phyloP scores from a whole-genome alignment of 2,797 vertebrate species.

The Notamacropus eugenii region DNA sequence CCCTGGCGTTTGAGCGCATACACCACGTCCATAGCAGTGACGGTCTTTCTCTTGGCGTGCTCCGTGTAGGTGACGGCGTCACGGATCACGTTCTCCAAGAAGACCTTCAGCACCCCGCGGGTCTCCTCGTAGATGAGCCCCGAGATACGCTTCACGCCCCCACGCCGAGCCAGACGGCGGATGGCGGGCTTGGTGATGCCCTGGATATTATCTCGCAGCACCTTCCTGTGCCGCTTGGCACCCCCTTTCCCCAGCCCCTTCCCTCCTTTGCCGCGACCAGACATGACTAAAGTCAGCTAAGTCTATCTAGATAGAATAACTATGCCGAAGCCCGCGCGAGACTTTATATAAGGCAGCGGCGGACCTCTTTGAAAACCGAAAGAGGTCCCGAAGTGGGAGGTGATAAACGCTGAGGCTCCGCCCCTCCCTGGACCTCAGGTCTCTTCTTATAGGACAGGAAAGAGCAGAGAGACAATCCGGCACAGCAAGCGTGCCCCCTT shows the following conservation, averaged over 20 bases:
- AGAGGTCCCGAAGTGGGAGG: fast-evolving
- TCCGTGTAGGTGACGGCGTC: slow-evolving; percentile 88
- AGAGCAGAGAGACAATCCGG: too few relatives aligned
- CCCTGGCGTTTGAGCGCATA: slow-evolving; percentile 85
- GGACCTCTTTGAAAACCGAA: slow-evolving; percentile 57
- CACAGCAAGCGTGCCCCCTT: too few relatives aligned
- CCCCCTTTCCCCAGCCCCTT: slow-evolving; percentile 34
- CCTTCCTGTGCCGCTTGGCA: slow-evolving; percentile 72
- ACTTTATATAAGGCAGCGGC: background rate
- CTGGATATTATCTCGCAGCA: slow-evolving; percentile 79
- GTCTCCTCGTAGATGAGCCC: slow-evolving; percentile 85
- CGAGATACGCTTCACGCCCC: slow-evolving; percentile 83
- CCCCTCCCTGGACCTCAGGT: too few relatives aligned
- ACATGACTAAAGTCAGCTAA: fast-evolving
- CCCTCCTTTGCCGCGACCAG: slow-evolving; percentile 46
- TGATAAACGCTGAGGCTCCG: too few relatives aligned
- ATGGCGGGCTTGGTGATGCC: slow-evolving; percentile 84
- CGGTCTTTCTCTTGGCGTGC: slow-evolving; percentile 88
- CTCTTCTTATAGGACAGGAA: too few relatives aligned
- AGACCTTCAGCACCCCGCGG: slow-evolving; percentile 82
- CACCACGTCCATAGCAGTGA: slow-evolving; percentile 87
- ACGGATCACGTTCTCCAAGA: slow-evolving; percentile 86
- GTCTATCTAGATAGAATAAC: fast-evolving
- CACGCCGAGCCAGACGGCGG: slow-evolving; percentile 81
- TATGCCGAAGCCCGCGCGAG: fast-evolving